Percentiles rank a stretch among this genome's conserved stretches.
phyloP scores from a whole-genome alignment of 1,140 invertebrate species.

The Drosophila kanapiae region DNA sequence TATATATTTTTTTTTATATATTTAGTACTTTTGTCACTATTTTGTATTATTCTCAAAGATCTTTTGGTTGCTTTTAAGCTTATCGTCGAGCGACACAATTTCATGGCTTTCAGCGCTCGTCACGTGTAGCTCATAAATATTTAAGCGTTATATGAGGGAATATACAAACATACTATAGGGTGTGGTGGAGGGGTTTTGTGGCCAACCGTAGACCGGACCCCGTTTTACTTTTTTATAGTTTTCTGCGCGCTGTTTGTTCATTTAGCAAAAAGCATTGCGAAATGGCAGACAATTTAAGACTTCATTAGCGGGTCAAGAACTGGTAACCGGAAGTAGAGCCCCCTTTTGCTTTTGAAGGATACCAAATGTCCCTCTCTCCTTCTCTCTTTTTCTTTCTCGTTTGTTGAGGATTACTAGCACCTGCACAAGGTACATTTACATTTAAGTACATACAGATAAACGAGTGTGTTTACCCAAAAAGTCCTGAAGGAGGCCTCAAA shows the following conservation, averaged over 20 bases:
- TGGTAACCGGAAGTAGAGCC: slow-evolving; percentile 24
- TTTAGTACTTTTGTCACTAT: background rate
- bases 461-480: slow-evolving; percentile 17
- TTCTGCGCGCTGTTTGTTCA: slow-evolving; percentile 65
- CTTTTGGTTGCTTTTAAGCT: slow-evolving; percentile 1
- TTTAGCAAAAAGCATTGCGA: slow-evolving; percentile 79
- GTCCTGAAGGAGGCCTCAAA: slow-evolving; percentile 9
- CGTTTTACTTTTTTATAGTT: slow-evolving; percentile 65
- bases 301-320: slow-evolving; percentile 56
- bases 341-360: slow-evolving; percentile 21
- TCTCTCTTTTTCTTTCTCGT: background rate
- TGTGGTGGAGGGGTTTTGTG: slow-evolving; percentile 1
- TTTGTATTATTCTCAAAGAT: background rate
- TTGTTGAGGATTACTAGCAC: slow-evolving; percentile 40
- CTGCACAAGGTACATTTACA: slow-evolving; percentile 40
- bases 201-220: slow-evolving; percentile 32
- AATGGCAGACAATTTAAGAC: slow-evolving; percentile 74
- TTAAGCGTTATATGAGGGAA: slow-evolving; percentile 50
- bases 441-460: slow-evolving; percentile 22
- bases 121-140: slow-evolving; percentile 80
- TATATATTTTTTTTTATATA: background rate
- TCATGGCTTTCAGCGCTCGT: slow-evolving; percentile 51
- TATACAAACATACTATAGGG: background rate
- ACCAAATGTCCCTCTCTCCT: background rate
- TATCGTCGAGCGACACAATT: slow-evolving; percentile 29